phyloP scores from a whole-genome alignment of 1,140 invertebrate species.

The Phortica variegata region DNA sequence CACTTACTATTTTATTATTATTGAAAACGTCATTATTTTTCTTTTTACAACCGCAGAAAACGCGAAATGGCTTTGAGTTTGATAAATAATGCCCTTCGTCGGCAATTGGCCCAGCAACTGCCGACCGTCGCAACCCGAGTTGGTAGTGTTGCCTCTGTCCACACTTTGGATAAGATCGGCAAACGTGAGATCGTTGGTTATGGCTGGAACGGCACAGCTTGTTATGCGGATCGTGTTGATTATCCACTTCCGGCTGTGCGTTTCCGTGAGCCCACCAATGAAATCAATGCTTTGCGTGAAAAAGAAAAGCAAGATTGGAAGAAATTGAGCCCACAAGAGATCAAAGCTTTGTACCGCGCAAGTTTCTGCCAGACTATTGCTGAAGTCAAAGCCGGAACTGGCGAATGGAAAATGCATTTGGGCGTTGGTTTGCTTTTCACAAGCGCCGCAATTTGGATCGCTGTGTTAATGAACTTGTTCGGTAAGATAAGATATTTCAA shows the following conservation, averaged over 20 bases:
- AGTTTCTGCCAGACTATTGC: slow-evolving; percentile 92
- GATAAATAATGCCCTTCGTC: slow-evolving; percentile 37
- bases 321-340: slow-evolving; percentile 84
- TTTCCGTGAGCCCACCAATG: slow-evolving; percentile 69
- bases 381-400: slow-evolving; percentile 84
- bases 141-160: slow-evolving; percentile 42
- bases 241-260: slow-evolving; percentile 90
- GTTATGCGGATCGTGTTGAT: slow-evolving; percentile 77
- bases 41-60: no score
- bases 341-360: slow-evolving; percentile 87
- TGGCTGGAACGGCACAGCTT: slow-evolving; percentile 79
- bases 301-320: slow-evolving; percentile 97
- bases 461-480: slow-evolving; percentile 68
- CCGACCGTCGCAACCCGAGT: slow-evolving; percentile 27
- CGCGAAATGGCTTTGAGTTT: slow-evolving; percentile 55
- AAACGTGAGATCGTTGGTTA: slow-evolving; percentile 89
- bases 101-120: slow-evolving; percentile 40
- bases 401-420: slow-evolving; percentile 82
- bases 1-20: no score
- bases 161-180: slow-evolving; percentile 64
- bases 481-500: slow-evolving; percentile 61
- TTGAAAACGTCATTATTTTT: no score
- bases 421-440: slow-evolving; percentile 63
- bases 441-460: slow-evolving; percentile 69
- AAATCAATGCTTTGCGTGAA: slow-evolving; percentile 71